Evolutionary conservation across 2,888 invertebrate species (phyloP).

Genomic region (Buathra laborator): DNA sequence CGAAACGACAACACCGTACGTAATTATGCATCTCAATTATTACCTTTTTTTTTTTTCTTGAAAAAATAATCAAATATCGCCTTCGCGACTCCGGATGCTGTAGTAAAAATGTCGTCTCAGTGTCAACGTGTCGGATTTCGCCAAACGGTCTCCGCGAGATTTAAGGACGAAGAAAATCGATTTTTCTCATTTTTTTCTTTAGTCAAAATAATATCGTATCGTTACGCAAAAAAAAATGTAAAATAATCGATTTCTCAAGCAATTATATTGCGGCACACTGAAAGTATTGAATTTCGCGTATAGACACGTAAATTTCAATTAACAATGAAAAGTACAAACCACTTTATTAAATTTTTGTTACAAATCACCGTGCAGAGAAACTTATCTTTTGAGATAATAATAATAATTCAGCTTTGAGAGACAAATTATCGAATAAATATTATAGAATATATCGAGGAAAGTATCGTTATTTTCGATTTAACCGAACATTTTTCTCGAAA

Average conservation of each 20-base stretch:
- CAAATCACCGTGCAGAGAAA: conserved; percentile 37
- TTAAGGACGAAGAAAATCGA: too few species aligned
- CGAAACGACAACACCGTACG: background rate
- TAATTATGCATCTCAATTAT: background rate
- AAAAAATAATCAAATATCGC: too few species aligned
- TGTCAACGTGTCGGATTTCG: too few species aligned
- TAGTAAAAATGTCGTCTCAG: too few species aligned
- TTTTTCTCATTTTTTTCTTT: too few species aligned
- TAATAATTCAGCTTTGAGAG: conserved; percentile 7
- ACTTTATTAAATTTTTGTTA: conserved; percentile 63
- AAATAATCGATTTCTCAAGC: background rate
- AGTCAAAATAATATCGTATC: too few species aligned
- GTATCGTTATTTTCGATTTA: background rate
- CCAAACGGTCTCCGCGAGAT: too few species aligned
- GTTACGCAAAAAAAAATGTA: background rate
- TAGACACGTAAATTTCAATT: background rate
- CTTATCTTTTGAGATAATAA: conserved; percentile 21
- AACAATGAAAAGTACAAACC: conserved; percentile 66
- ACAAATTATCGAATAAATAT: background rate
- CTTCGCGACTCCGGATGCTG: too few species aligned
- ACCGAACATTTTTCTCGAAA: background rate
- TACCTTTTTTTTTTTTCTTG: too few species aligned
- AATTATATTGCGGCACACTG: background rate
- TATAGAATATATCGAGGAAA: background rate
- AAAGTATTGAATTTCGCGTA: background rate